A percentile compares a stretch with the other conserved stretches of the same genome.
phyloP scores from a whole-genome alignment of 2,113 vertebrate genomes.

The Myanophis thanlyinensis region DNA sequence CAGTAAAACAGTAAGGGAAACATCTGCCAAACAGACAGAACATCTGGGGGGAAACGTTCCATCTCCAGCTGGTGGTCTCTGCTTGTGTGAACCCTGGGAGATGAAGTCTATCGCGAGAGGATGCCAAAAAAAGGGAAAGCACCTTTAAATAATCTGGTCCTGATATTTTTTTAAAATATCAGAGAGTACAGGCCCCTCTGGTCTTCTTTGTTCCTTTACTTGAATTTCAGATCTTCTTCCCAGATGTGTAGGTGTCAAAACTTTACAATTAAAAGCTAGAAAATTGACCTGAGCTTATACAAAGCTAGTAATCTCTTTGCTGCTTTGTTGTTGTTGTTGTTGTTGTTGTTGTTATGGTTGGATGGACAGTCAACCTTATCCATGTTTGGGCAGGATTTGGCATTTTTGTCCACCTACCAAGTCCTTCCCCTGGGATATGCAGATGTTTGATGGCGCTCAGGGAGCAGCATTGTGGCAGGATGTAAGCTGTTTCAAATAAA shows the following conservation, averaged over 20 bases:
- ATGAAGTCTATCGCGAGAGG: neutral
- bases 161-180: neutral
- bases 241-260: neutral
- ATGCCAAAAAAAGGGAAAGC: neutral
- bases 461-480: neutral
- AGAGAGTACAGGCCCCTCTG: neutral
- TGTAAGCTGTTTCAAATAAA: neutral
- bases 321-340: neutral
- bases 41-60: neutral
- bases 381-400: neutral
- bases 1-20: neutral
- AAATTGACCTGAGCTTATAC: neutral
- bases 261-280: neutral
- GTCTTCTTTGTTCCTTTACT: neutral
- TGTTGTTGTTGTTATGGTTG: neutral
- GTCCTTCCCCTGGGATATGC: neutral
- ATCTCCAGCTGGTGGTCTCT: neutral
- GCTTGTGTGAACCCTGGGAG: neutral
- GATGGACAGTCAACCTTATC: neutral
- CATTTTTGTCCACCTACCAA: neutral
- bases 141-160: neutral
- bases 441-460: neutral
- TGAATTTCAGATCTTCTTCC: neutral
- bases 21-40: neutral
- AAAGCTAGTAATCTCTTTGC: neutral